Percentiles rank a stretch among this genome's conserved stretches.
phyloP scores from a whole-genome alignment of 1,140 invertebrate genomes.

The Macrosteles quadrilineatus region DNA sequence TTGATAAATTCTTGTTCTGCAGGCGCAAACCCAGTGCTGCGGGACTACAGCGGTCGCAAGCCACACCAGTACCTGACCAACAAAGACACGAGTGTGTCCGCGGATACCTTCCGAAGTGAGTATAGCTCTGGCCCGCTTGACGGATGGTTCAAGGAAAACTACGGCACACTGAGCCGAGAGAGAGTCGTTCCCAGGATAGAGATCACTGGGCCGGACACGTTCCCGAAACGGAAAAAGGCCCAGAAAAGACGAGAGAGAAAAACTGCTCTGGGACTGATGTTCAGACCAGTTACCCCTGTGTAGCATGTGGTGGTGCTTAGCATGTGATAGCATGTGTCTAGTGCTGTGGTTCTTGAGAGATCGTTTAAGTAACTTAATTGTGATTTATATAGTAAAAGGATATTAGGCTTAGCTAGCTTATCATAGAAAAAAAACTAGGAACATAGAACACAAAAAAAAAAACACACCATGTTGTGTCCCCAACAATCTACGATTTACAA shows the following conservation, averaged over 20 bases:
- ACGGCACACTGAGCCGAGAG: neutral
- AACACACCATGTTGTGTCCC: no score
- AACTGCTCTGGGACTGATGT: neutral
- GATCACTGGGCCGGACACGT: neutral
- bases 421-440: no score
- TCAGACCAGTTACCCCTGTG: no score
- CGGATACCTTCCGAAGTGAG: constrained; percentile 79
- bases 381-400: no score
- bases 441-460: no score
- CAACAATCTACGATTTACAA: no score
- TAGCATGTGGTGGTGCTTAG: no score
- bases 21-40: constrained; percentile 87
- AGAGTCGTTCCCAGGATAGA: neutral
- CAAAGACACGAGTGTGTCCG: constrained; percentile 65
- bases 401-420: no score
- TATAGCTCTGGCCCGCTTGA: constrained; percentile 46
- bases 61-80: constrained; percentile 74
- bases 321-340: no score
- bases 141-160: neutral
- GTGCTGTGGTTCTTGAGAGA: no score
- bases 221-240: neutral
- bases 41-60: constrained; percentile 91
- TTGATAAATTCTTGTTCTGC: no score
- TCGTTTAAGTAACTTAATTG: no score
- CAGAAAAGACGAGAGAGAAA: neutral